phyloP scores from a whole-genome alignment of 1,140 invertebrate genomes.

The Gryllus bimaculatus region DNA sequence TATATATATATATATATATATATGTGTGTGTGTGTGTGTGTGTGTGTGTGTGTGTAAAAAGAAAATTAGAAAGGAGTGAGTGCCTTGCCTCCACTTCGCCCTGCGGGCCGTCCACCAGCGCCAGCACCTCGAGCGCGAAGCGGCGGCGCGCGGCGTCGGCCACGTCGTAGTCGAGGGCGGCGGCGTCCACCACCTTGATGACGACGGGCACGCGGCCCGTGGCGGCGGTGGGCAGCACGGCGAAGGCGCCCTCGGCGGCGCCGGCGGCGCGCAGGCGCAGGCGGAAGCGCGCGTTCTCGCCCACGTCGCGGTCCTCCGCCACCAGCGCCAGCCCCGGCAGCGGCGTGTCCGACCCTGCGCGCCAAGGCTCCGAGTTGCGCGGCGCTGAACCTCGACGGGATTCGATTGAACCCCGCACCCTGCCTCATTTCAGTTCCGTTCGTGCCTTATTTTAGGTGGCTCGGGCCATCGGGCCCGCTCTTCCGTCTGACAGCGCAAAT shows the following conservation, averaged over 20 bases:
- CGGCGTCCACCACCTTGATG: conserved; percentile 54
- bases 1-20: no score
- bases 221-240: conserved; percentile 52
- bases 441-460: no score
- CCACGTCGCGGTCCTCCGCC: conserved; percentile 64
- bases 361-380: no score
- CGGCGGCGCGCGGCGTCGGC: conserved; percentile 44
- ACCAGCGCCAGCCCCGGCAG: conserved; percentile 58
- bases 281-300: conserved; percentile 63
- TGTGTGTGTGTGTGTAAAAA: no score
- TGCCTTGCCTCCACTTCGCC: background rate
- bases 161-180: conserved; percentile 61
- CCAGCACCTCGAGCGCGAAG: conserved; percentile 62
- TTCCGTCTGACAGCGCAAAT: no score
- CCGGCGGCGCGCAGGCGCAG: conserved; percentile 49
- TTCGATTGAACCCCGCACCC: no score
- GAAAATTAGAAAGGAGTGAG: no score
- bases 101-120: conserved; percentile 41
- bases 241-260: conserved; percentile 50
- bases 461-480: no score
- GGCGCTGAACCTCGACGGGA: no score
- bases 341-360: conserved; percentile 34
- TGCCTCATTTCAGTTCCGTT: no score
- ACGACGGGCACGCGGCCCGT: conserved; percentile 64
- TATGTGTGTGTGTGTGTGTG: no score